A percentile compares a stretch with the other conserved stretches of the same genome.
These are phyloP conservation scores for Ischnura elegans DNA, from an alignment of 2,888 invertebrate genomes.

Conservation along the genomic window DNA sequence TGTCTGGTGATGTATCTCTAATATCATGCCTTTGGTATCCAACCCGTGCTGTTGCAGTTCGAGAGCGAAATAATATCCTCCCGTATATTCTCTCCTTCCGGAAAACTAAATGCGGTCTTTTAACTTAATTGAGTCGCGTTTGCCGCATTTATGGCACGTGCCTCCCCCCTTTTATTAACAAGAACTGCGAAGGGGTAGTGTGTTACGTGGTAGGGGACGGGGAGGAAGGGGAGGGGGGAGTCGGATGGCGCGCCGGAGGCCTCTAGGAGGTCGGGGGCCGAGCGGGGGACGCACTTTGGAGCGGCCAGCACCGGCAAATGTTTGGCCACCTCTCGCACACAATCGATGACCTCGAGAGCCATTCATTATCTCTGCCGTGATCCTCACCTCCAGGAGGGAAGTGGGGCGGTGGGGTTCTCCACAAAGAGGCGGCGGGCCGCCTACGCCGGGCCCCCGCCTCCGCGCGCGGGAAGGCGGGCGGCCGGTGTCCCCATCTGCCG, in stretches of 20 bases:
- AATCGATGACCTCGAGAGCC: slow-evolving; percentile 17
- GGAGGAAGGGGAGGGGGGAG: too few relatives aligned
- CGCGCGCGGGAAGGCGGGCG: slow-evolving; percentile 36
- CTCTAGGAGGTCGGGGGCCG: not conserved
- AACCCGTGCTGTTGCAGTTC: too few relatives aligned
- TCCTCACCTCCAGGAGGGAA: not conserved
- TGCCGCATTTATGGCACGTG: slow-evolving; percentile 4
- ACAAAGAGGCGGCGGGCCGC: not conserved
- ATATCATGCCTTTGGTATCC: too few relatives aligned
- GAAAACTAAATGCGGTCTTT: not conserved
- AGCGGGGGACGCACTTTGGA: not conserved
- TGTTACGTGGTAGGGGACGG: too few relatives aligned
- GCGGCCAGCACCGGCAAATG: not conserved
- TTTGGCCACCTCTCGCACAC: slow-evolving; percentile 8
- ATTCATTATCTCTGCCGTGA: slow-evolving; percentile 17
- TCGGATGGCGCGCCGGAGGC: too few relatives aligned
- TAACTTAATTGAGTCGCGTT: slow-evolving; percentile 8
- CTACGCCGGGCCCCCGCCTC: not conserved
- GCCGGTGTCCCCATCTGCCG: slow-evolving; percentile 47
- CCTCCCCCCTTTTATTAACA: not conserved
- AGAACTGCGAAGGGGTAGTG: not conserved
- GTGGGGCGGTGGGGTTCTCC: not conserved
- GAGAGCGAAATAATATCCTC: too few relatives aligned
- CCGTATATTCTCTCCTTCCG: not conserved
- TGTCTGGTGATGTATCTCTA: too few relatives aligned